phyloP scores from a whole-genome alignment of 2,888 invertebrate genomes.

The Eupithecia dodoneata region DNA sequence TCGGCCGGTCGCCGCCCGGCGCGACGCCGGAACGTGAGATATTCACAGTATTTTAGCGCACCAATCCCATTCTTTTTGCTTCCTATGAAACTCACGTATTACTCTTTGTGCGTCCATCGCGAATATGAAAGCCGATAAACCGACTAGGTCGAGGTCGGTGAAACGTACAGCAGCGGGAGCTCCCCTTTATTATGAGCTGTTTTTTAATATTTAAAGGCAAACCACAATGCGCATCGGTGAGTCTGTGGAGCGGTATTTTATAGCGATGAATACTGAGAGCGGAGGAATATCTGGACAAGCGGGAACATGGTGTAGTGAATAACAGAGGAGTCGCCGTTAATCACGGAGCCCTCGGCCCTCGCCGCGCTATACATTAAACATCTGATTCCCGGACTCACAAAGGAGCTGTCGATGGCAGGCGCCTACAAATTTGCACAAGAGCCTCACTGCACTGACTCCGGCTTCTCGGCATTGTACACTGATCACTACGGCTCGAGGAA shows the following conservation, averaged over 20 bases:
- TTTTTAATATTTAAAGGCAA: background rate
- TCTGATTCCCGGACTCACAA: slow-evolving; percentile 20
- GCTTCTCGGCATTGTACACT: background rate
- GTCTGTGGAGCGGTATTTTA: background rate
- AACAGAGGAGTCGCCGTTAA: slow-evolving; percentile 12
- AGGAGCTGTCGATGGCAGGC: slow-evolving; percentile 7
- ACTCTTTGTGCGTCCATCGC: slow-evolving; percentile 6
- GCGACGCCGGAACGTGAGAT: background rate
- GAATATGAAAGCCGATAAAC: background rate
- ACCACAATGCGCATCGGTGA: background rate
- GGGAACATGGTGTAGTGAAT: slow-evolving; percentile 1
- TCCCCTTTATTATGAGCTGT: background rate
- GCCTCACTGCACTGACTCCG: background rate
- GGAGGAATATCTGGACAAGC: background rate
- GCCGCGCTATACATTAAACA: slow-evolving; percentile 35
- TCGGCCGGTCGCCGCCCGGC: background rate
- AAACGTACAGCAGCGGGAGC: background rate
- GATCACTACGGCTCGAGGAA: background rate
- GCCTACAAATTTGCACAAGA: background rate
- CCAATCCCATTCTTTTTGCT: background rate
- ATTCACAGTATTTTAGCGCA: slow-evolving; percentile 4
- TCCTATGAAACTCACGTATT: slow-evolving; percentile 1
- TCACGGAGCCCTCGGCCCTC: slow-evolving; percentile 19
- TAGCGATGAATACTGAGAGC: background rate
- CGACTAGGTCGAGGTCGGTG: background rate